Evolutionary conservation across 2,113 vertebrate species (phyloP).

Genomic region (Cyphomyrus plagiostoma): DNA sequence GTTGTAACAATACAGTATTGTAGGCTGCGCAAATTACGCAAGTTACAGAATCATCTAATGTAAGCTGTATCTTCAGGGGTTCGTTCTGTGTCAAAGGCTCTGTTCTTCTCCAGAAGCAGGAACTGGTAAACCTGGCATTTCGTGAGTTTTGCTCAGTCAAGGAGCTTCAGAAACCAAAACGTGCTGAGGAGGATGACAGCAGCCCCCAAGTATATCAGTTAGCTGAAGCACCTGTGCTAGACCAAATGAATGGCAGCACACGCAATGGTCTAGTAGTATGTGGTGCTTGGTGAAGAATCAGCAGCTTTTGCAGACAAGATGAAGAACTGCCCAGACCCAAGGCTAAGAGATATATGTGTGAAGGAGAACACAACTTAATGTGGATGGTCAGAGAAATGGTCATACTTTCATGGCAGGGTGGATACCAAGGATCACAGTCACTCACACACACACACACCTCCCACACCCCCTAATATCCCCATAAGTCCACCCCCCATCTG

Average conservation of each 20-base stretch:
- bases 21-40: neutral
- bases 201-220: neutral
- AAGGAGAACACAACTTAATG: constrained; percentile 39
- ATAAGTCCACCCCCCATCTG: too few relatives aligned
- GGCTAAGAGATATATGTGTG: constrained; percentile 37
- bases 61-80: neutral
- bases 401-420: constrained; percentile 63
- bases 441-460: neutral
- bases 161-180: neutral
- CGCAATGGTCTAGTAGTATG: neutral
- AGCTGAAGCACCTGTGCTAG: neutral
- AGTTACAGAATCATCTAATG: neutral
- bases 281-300: neutral
- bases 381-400: constrained; percentile 47
- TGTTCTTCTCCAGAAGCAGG: neutral
- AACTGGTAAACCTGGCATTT: neutral
- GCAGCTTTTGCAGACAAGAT: neutral
- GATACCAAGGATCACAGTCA: constrained; percentile 16
- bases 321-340: neutral
- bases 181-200: neutral
- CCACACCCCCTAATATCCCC: neutral
- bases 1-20: neutral
- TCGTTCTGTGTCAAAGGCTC: neutral
- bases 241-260: neutral
- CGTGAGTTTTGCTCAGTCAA: neutral